Conservation (phyloP, 2,797 vertebrate genomes). For the Tenualosa ilisha region DNA sequence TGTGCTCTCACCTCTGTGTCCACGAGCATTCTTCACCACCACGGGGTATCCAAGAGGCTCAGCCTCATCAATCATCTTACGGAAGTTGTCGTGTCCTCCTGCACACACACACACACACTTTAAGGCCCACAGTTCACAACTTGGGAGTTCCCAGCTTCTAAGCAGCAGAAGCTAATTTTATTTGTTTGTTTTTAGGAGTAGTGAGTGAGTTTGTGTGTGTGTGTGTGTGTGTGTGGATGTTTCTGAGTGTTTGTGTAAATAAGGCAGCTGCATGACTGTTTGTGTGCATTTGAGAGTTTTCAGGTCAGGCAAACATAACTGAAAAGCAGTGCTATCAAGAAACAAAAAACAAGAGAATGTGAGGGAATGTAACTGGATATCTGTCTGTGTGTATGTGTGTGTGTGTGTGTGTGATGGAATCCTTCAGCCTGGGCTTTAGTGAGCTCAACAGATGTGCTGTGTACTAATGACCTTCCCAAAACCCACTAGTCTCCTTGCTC, state of each 20-base stretch:
- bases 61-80: conserved; percentile 91
- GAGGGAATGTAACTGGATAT: neutral
- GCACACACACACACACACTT: too few relatives aligned
- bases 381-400: conserved; percentile 12
- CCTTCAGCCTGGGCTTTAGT: conserved; percentile 40
- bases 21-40: conserved; percentile 91
- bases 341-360: neutral
- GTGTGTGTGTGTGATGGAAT: conserved; percentile 39
- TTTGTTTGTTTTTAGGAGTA: neutral
- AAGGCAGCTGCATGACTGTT: too few relatives aligned
- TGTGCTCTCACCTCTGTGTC: conserved; percentile 82
- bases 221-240: too few relatives aligned
- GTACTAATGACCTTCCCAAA: conserved; percentile 48
- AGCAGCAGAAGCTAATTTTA: neutral
- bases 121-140: too few relatives aligned
- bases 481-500: conserved; percentile 37
- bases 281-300: too few relatives aligned
- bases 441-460: conserved; percentile 62
- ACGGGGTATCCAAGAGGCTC: conserved; percentile 90
- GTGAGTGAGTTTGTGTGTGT: neutral
- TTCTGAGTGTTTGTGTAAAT: neutral
- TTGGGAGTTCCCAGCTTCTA: too few relatives aligned
- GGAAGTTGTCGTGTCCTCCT: conserved; percentile 92
- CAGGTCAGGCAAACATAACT: too few relatives aligned
- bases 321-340: too few relatives aligned